Evolutionary conservation across 2,797 vertebrate species (phyloP), one percentile per base, ranked within the genome.

Genomic region (Microctenopoma steveboyesi): DNA sequence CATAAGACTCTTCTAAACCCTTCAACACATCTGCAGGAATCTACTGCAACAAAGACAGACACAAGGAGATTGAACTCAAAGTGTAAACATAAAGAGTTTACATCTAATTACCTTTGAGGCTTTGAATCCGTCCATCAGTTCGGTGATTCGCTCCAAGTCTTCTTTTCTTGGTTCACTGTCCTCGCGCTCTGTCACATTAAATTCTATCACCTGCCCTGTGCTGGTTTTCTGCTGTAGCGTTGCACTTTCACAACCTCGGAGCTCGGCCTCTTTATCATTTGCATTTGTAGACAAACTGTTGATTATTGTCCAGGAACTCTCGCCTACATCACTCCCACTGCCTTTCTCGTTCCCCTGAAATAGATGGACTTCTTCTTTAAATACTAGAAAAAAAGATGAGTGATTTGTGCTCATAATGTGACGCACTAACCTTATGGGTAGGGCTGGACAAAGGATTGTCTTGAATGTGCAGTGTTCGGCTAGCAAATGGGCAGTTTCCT

Each of bases 71-170:
- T 42, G 13, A 2, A 42, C 10, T 15, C 11, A 15, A 39, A 25
- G 27, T 6, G 30, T 9, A 14, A 13, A 11, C 47, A 53, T 0
- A 27, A 9, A 25, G 7, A 16, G 15, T 55, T 47, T n/a, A 15
- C 51, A 13, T n/a, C 1, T 2, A 47, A 16, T 59, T 94, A 98
- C 97, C 97, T 99, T 97, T 39, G 97, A 97, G 2, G 95, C 95
- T 92, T 93, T 96, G 84, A 97, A 98, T 48, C 97, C 95, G 64
- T 97, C 95, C 46, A 96, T 72, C 43, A 98, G 88, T 10, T 92
- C 77, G 7, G 89, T 71, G 27, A 98, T 91, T 74, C 56, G 42
- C 0, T 94, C 91, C 54, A 93, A 63, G 1, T 90, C 86, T 27
- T 81, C 69, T 40, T 63, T 88, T 43, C 39, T 69, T 1, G 67